Conservation (phyloP, 2,797 vertebrate species). For the Argya squamiceps region DNA sequence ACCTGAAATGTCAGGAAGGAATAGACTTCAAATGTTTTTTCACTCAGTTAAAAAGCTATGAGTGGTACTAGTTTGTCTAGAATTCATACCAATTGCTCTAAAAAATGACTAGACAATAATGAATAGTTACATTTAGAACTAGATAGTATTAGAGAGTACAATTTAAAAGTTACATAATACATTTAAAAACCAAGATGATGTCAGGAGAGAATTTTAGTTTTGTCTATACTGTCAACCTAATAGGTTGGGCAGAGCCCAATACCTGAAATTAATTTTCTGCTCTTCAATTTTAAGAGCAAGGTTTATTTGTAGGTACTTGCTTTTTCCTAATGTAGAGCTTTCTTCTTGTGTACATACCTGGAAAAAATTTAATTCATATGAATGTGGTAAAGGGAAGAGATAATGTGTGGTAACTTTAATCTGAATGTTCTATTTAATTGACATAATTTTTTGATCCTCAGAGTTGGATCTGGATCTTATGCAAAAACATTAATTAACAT, state of each 20-base stretch:
- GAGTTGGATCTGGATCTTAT: neutral
- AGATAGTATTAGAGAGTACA: neutral
- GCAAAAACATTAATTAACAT: neutral
- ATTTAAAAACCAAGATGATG: neutral
- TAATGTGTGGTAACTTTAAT: neutral
- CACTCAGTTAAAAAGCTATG: neutral
- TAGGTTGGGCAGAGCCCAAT: neutral
- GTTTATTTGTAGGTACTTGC: neutral
- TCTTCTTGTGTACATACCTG: neutral
- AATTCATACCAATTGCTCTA: slow-evolving; percentile 10
- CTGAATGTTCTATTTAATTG: neutral
- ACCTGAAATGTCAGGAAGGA: slow-evolving; percentile 59
- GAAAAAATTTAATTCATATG: neutral
- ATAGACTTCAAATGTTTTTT: slow-evolving; percentile 23
- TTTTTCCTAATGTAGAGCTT: neutral
- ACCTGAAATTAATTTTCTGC: neutral
- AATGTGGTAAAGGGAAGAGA: neutral
- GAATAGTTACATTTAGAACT: neutral
- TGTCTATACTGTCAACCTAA: neutral
- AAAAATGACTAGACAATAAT: slow-evolving; percentile 12
- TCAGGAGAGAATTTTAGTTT: neutral
- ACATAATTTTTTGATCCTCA: neutral
- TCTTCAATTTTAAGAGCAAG: neutral
- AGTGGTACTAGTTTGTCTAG: neutral
- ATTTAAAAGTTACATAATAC: neutral